phyloP scores from a whole-genome alignment of 1,140 invertebrate genomes.

The Liolophura sinensis region DNA sequence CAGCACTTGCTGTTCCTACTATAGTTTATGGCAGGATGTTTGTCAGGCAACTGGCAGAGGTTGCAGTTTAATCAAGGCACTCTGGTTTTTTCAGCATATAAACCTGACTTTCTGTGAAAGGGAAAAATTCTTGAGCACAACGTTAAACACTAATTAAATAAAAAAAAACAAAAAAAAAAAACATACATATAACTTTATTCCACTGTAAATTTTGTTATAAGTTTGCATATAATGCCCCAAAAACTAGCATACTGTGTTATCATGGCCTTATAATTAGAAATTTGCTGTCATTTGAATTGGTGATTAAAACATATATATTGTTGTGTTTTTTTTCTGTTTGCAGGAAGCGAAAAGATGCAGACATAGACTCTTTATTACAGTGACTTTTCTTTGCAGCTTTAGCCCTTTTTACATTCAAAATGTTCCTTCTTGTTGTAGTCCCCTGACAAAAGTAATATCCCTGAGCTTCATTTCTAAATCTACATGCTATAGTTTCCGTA shows the following conservation, averaged over 20 bases:
- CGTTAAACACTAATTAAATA: too few relatives aligned
- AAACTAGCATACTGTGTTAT: neutral
- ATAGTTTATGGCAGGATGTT: too few relatives aligned
- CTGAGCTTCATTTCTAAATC: too few relatives aligned
- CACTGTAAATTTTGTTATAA: neutral
- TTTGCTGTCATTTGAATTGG: neutral
- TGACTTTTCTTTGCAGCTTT: slow-evolving; percentile 31
- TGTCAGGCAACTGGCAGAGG: too few relatives aligned
- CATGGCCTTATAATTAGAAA: neutral
- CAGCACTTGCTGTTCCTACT: neutral
- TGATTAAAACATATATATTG: neutral
- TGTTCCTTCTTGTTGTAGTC: too few relatives aligned
- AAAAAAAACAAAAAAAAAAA: neutral
- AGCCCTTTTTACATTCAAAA: slow-evolving; percentile 23
- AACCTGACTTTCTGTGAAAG: too few relatives aligned
- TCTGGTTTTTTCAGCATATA: too few relatives aligned
- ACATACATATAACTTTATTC: slow-evolving; percentile 1
- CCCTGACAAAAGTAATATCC: too few relatives aligned
- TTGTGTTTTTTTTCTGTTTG: slow-evolving; percentile 13
- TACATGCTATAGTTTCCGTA: too few relatives aligned
- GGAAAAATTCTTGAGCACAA: too few relatives aligned
- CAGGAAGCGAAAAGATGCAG: slow-evolving; percentile 29
- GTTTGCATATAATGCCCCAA: neutral
- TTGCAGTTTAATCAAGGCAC: too few relatives aligned
- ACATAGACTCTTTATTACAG: slow-evolving; percentile 33